Evolutionary conservation across 2,113 vertebrate genomes (phyloP).

Genomic region (Strigops habroptila): DNA sequence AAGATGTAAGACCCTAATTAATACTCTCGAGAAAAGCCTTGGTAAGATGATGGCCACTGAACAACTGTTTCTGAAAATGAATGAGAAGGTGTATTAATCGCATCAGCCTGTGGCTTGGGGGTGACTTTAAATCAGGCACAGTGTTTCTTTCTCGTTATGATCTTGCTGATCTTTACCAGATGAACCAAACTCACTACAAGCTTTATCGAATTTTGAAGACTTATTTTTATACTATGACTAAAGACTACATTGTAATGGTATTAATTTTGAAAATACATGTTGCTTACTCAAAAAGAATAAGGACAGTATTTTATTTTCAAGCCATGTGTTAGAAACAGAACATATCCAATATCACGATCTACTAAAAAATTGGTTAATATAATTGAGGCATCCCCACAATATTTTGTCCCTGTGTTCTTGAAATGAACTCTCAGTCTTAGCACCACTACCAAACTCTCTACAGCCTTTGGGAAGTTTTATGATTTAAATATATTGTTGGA

Average conservation of each 20-base stretch:
- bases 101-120: neutral
- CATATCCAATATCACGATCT: neutral
- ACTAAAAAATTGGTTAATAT: neutral
- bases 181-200: constrained; percentile 2
- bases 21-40: neutral
- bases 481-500: neutral
- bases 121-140: neutral
- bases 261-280: neutral
- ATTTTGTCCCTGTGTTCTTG: neutral
- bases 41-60: neutral
- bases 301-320: neutral
- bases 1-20: neutral
- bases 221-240: constrained; percentile 16
- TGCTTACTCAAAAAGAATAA: neutral
- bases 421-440: neutral
- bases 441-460: neutral
- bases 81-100: neutral
- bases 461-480: neutral
- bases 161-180: constrained; percentile 9
- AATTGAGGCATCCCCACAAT: neutral
- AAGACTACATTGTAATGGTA: neutral
- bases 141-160: neutral
- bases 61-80: neutral
- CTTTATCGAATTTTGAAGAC: constrained; percentile 8
- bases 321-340: neutral